Evolutionary conservation across 2,113 vertebrate species (phyloP).

Genomic region (Dicentrarchus labrax): DNA sequence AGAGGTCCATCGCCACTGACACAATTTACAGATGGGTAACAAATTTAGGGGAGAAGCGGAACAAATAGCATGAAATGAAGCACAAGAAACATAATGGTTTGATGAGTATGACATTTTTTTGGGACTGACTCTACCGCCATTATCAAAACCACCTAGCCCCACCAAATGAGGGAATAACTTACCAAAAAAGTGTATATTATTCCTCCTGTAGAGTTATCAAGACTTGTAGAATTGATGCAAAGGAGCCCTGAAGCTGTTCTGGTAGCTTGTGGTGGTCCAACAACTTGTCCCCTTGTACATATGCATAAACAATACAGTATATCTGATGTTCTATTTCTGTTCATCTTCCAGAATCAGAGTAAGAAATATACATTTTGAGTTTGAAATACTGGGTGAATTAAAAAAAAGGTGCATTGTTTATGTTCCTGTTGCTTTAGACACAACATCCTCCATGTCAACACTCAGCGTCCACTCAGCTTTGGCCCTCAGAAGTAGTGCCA

Average conservation of each 20-base stretch:
- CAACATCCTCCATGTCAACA: slow-evolving; percentile 64
- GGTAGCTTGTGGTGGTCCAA: not conserved
- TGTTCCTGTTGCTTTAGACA: slow-evolving; percentile 54
- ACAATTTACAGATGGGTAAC: not conserved
- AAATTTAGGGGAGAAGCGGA: not conserved
- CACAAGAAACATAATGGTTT: not conserved
- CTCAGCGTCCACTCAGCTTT: slow-evolving; percentile 60
- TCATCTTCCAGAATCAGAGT: not conserved
- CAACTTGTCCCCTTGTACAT: too few relatives aligned
- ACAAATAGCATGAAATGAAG: not conserved
- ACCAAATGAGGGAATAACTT: not conserved
- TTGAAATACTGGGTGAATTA: slow-evolving; percentile 26
- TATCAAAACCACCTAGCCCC: not conserved
- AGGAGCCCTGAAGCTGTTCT: not conserved
- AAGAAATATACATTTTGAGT: slow-evolving; percentile 2
- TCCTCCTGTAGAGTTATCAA: not conserved
- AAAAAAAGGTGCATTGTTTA: slow-evolving; percentile 39
- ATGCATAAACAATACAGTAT: too few relatives aligned
- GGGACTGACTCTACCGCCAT: not conserved
- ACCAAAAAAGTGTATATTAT: not conserved
- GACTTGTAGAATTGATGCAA: not conserved
- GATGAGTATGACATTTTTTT: not conserved
- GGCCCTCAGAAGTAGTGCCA: slow-evolving; percentile 76
- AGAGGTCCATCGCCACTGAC: fast-evolving
- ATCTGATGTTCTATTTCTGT: not conserved